Percentiles rank a stretch among this genome's conserved stretches.
These are phyloP conservation scores for Corythornis vintsioides DNA, from an alignment of 2,113 vertebrate species.

Conservation along the genomic window DNA sequence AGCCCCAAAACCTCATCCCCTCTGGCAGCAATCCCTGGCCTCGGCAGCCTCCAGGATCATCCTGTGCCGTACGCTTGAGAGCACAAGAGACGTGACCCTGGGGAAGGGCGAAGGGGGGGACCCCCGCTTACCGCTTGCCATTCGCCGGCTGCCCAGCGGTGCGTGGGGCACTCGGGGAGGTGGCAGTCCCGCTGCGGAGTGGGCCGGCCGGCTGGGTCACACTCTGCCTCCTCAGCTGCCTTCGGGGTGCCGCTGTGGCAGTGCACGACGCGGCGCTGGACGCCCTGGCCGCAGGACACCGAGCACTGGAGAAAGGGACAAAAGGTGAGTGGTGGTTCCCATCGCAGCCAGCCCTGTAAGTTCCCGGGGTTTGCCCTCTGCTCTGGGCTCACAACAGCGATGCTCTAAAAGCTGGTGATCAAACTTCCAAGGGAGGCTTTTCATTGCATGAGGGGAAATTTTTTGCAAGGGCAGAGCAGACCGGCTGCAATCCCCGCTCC, in stretches of 20 bases:
- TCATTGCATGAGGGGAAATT: not conserved
- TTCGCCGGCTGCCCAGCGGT: constrained; percentile 83
- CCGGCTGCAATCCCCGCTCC: not conserved
- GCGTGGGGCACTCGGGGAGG: constrained; percentile 76
- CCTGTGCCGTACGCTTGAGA: not conserved
- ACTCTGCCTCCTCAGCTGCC: constrained; percentile 74
- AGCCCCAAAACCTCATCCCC: not conserved
- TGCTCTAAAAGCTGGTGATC: fast-evolving
- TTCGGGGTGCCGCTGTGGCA: constrained; percentile 78
- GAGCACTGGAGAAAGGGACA: constrained; percentile 83
- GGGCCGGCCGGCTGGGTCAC: constrained; percentile 75
- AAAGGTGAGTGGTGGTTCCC: constrained; percentile 57
- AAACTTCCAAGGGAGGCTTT: not conserved
- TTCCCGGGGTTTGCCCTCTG: not conserved
- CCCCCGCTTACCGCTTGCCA: constrained; percentile 86
- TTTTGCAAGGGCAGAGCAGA: not conserved
- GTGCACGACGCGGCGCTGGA: constrained; percentile 80
- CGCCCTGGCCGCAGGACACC: constrained; percentile 84
- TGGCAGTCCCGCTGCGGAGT: constrained; percentile 80
- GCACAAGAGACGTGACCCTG: not conserved
- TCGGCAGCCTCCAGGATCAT: not conserved
- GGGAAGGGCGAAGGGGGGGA: not conserved
- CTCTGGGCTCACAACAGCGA: not conserved
- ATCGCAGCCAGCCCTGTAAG: fast-evolving
- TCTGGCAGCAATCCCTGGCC: not conserved